phyloP scores from a whole-genome alignment of 1,140 invertebrate genomes.

The Pentalonia nigronervosa region DNA sequence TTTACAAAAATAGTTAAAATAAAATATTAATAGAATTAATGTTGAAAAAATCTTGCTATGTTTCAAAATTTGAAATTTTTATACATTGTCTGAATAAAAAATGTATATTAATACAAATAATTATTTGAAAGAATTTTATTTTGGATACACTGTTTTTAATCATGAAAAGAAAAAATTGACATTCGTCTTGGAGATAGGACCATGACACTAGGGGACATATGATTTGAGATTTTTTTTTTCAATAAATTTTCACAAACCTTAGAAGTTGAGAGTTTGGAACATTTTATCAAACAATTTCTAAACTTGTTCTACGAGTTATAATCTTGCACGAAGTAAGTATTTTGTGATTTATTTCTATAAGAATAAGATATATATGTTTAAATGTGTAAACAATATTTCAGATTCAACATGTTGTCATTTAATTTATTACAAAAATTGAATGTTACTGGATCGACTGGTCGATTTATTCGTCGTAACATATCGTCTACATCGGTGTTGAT shows the following conservation, averaged over 20 bases:
- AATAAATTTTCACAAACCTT: not conserved
- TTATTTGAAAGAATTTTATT: not conserved
- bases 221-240: not conserved
- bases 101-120: not conserved
- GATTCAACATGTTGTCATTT: slow-evolving; percentile 45
- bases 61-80: not conserved
- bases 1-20: not conserved
- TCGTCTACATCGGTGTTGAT: slow-evolving; percentile 74
- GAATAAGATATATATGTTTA: not conserved
- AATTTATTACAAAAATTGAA: slow-evolving; percentile 34
- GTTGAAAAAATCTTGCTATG: not conserved
- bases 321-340: not conserved
- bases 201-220: not conserved
- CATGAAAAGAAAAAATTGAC: slow-evolving; percentile 25
- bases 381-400: not conserved
- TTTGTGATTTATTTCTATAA: not conserved
- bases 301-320: not conserved
- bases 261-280: not conserved
- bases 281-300: not conserved
- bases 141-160: slow-evolving; percentile 23
- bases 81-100: not conserved
- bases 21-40: not conserved
- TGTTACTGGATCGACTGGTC: not conserved
- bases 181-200: not conserved
- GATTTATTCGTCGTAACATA: slow-evolving; percentile 67